Evolutionary conservation across 1,140 invertebrate genomes (phyloP), one percentile per base, ranked within the genome.

Genomic region (Centruroides sculpturatus): DNA sequence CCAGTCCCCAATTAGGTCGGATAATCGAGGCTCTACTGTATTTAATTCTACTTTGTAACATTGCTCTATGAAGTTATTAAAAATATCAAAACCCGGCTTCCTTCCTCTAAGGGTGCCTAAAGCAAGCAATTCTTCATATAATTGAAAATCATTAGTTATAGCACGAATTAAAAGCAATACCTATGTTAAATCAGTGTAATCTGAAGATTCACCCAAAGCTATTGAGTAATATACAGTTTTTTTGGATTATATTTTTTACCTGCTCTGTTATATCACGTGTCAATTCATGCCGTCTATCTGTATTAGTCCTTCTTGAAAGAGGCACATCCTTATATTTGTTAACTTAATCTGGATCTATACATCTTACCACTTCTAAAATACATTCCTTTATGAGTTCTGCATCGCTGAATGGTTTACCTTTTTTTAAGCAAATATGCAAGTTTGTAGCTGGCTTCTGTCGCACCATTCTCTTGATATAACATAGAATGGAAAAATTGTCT

Each of bases 401-500:
- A 59, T 47, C 47, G 13, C 48, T 55, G 11, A 34, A 36, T 59
- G 50, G 47, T 55, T 59, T 5, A 10, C 13, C 56, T 48, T 47
- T 61, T 50, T 50, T 60, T 34, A 35, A 60, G 53, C 41, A 35
- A 46, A 55, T 36, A 60, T 55, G 53, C 36, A 12, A 60, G 1
- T 35, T 12, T 54, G 4, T 5, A 54, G 61, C 47, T 69, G 65
- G 64, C 68, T 36, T 46, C 34, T 34, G 50, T 41, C 46, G 34
- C 34, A 12, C 53, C 4, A 41, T 56, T 54, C 23, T 2, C 23
- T 23, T 23, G 2, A 23, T 23, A 2, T 23, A 23, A 23, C 23
- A 23, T 23, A 23, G 23, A 23, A 23, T 23, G 23, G 23, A 23
- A 23, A 23, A 23, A 23, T 23, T 23, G 23, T 23, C 23, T 23